These are phyloP conservation scores for Thaumatotibia leucotreta DNA, from an alignment of 1,140 invertebrate genomes.

Conservation along the genomic window DNA sequence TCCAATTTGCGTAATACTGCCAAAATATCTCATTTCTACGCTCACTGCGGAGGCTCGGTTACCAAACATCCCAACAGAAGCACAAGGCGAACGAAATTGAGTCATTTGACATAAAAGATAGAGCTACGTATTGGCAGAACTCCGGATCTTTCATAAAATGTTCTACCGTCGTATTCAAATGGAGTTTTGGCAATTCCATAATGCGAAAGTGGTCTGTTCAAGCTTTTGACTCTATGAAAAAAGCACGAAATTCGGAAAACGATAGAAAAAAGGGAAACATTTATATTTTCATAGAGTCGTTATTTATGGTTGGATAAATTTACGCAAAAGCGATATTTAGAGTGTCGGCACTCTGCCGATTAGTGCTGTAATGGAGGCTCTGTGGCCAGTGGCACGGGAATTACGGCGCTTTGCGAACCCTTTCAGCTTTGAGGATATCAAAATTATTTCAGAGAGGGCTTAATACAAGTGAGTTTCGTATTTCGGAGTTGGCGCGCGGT, in stretches of 20 bases:
- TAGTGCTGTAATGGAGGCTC: conserved; percentile 55
- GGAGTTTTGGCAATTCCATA: conserved; percentile 76
- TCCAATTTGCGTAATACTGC: conserved; percentile 77
- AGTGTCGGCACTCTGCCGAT: conserved; percentile 69
- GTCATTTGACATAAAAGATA: conserved; percentile 21
- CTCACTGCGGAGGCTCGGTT: conserved; percentile 44
- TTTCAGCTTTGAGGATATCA: conserved; percentile 63
- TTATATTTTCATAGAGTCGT: conserved; percentile 75
- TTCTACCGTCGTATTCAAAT: conserved; percentile 47
- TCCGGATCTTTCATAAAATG: conserved; percentile 23
- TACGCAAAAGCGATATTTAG: conserved; percentile 71
- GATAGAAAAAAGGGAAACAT: conserved; percentile 72
- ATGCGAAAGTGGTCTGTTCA: conserved; percentile 76
- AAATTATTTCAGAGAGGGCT: conserved; percentile 56
- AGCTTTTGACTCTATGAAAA: conserved; percentile 76
- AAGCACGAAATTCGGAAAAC: conserved; percentile 70
- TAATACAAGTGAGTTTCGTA: conserved; percentile 38
- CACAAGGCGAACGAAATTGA: conserved; percentile 20
- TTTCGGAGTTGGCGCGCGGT: conserved; percentile 28
- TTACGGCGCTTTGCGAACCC: conserved; percentile 53
- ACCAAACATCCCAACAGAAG: conserved; percentile 33
- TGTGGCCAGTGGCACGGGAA: conserved; percentile 41
- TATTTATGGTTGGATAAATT: conserved; percentile 70
- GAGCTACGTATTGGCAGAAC: not conserved
- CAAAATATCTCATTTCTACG: conserved; percentile 77